Base-by-base conservation (phyloP, 2,888 invertebrate genomes). In the Leptopilina drosophilae region DNA sequence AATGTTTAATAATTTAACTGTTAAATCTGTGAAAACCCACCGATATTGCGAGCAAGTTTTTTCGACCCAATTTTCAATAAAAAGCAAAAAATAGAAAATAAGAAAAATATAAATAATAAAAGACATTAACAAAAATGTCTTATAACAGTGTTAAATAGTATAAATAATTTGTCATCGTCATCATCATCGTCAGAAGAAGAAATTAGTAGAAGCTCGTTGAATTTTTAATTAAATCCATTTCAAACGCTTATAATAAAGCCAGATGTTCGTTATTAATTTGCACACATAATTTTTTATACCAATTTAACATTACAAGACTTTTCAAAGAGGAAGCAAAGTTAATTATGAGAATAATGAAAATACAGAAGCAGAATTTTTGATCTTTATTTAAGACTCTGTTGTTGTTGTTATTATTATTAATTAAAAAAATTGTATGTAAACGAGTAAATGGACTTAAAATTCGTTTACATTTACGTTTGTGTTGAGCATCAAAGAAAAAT, bases 261-360 rank as follows among this genome's bases (percentile, higher is more conserved):
- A 62, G 62, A 62, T 62, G 62, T 20, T 9, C 20, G 62, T 9
- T 20, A 20, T 62, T 62, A 62, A 62, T 62, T 15, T 62, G 15
- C 62, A 62, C 62, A 62, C 15, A 62, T 20, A 62, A 62, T 62
- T 62, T 62, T 62, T 62, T 62, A n/a, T 8, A 15, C 62, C 20
- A 62, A 62, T 62, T 62, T 20, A 62, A 62, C 62, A 62, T 62
- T 62, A 62, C 62, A 15, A 15, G 62, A 20, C 62, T 62, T 62
- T 8, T 62, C 20, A 62, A 62, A 15, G 20, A 62, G 62, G 20
- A 20, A 20, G 62, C 20, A 62, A 20, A 6, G 62, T 62, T 15
- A 62, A 62, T 62, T 62, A 62, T 62, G 20, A 62, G 62, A 62
- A 59, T 59, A 59, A 59, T 59, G 59, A 59, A 15, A 14, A n/a